Evolutionary conservation across 2,113 vertebrate species (phyloP), one percentile per base, ranked within the genome.

Genomic region (Indicator indicator): DNA sequence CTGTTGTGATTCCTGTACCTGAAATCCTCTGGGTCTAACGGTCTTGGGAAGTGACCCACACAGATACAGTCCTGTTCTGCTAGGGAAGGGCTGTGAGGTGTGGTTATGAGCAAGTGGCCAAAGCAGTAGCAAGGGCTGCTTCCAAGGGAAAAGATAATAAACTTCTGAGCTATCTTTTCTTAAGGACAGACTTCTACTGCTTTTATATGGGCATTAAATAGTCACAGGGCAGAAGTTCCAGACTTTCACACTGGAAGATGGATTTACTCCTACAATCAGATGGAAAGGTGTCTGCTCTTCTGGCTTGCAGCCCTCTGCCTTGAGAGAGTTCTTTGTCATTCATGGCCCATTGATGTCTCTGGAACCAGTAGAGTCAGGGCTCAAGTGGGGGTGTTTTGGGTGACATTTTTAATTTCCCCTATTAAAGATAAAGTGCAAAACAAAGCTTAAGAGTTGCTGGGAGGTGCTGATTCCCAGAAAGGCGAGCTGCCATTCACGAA

Each of bases 251-350:
- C 10, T 87, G 63, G 91, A 83, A 85, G 86, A 87, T 73, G 50
- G 63, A 32, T 89, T 87, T 85, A 65, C 7, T 85, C 71, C 67
- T 82, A n/a, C n/a, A 70, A 15, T 93, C 65, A 91, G 89, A 94
- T 32, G 20, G 40, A 58, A 60, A 44, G 58, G 13, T 79, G 60
- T 4, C 23, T 77, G 63, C 64, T 86, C 15, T 87, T 90, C 6
- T 56, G 59, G 48, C 48, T 83, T 77, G 92, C 50, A 86, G 65
- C 50, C 0, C 0, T 84, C 74, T 87, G 58, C 74, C 70, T 79
- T 81, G 50, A 68, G 81, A 68, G 65, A 69, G 23, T 9, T 67
- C 40, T 89, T 89, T 84, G 54, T 94, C 81, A 33, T 83, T 79
- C 86, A 75, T 32, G 65, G 30, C 50, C 65, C 74, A 68, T 86